These are phyloP conservation scores for Dryococelus australis DNA, from an alignment of 2,888 invertebrate species.

Conservation along the genomic window DNA sequence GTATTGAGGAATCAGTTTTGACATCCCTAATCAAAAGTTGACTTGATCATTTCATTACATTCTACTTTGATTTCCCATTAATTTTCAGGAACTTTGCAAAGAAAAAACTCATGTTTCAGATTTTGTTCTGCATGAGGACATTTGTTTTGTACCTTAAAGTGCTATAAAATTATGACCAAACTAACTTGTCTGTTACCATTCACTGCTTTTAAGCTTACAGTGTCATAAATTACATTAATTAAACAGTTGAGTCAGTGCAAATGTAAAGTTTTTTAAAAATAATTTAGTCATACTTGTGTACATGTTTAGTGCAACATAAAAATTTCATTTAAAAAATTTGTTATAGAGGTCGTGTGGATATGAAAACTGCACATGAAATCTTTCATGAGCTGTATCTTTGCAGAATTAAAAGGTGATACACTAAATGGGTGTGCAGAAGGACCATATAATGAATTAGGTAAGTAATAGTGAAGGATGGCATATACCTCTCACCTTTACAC, in stretches of 20 bases:
- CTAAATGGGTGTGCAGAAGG: conserved; percentile 43
- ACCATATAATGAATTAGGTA: conserved; percentile 39
- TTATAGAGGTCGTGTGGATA: conserved; percentile 16
- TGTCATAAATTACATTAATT: not conserved
- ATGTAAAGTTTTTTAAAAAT: not conserved
- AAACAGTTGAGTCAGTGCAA: not conserved
- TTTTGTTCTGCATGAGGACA: too few species aligned
- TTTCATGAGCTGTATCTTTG: conserved; percentile 53
- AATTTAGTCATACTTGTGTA: not conserved
- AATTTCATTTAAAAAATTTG: conserved; percentile 10
- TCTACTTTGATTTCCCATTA: too few species aligned
- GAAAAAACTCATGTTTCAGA: too few species aligned
- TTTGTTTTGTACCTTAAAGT: too few species aligned
- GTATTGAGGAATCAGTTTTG: too few species aligned
- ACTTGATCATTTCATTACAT: too few species aligned
- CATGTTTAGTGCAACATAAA: conserved; percentile 2
- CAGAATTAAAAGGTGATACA: conserved; percentile 50
- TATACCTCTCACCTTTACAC: conserved; percentile 1
- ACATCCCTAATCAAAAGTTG: too few species aligned
- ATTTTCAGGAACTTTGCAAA: too few species aligned
- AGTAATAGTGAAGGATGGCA: conserved; percentile 34
- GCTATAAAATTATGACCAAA: too few species aligned
- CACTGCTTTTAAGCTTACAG: not conserved
- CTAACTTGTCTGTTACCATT: not conserved
- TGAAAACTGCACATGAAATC: conserved; percentile 33